Base-by-base conservation (phyloP, 1,140 invertebrate species). In the Panulirus ornatus region DNA sequence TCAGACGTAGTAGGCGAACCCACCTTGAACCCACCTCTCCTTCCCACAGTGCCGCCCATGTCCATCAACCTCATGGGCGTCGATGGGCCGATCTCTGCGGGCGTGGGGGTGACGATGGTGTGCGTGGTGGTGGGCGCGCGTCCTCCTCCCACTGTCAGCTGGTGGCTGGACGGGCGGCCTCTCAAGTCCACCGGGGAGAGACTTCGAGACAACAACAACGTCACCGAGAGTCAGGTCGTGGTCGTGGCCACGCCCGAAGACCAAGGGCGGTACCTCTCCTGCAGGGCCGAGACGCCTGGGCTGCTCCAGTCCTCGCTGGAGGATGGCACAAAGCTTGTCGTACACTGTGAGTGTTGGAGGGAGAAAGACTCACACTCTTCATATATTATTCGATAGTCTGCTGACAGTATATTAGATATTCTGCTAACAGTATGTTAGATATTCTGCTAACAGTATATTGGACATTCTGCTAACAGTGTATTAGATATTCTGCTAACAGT, bases 191-290 rank as follows among this genome's bases (percentile, higher is more conserved):
- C 54, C n/a, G 90, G 85, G 0, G 85, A 92, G 34, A 75, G 91
- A 0, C 70, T 79, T 2, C 94, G 95, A 19, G 97, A 98, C 93
- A 96, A 96, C n/a, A 1, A 27, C 1, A 98, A 98, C 94, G 95
- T 96, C 82, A 98, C 97, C 51, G 97, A 96, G 91, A 98, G 97
- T 92, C 96, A 96, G 44, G 94, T 98, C 84, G 97, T 96, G 71
- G 97, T 97, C 93, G 95, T 96, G 54, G 97, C 97, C 58, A 95
- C 95, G n/a, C 96, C 97, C 54, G 97, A 97, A 93, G 97, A 98
- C 93, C 96, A 96, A 76, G 97, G 97, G 82, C 96, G 97, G 94
- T 96, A 96, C 92, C 94, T 98, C 40, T 96, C 96, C 30, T 98
- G 97, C 93, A 95, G 96, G 91, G 97, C 96, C 5, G 96, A 96